A percentile compares a stretch with the other conserved stretches of the same genome.
Evolutionary conservation across 2,797 vertebrate species (phyloP).

Genomic region (Eremophila alpestris): DNA sequence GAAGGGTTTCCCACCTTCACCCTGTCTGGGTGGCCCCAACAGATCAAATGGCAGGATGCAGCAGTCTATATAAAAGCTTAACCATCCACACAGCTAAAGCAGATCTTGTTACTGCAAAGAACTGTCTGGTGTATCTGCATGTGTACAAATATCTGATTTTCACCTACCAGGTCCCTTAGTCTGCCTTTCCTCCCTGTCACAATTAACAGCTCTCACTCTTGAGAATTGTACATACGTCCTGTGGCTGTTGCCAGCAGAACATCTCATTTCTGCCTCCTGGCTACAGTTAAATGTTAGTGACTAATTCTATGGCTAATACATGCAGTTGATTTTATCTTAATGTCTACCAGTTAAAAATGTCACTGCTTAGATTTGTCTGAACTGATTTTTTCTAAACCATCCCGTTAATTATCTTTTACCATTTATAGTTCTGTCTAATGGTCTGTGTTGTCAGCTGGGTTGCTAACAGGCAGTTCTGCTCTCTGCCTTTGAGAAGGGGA

Average conservation of each 20-base stretch:
- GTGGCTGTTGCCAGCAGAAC: constrained; percentile 24
- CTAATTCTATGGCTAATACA: constrained; percentile 52
- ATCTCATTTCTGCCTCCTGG: constrained; percentile 31
- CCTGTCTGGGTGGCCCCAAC: background rate
- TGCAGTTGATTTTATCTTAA: constrained; percentile 47
- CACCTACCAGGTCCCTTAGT: background rate
- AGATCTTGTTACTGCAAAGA: background rate
- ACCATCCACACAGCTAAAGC: background rate
- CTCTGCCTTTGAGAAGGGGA: background rate
- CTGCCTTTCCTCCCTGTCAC: background rate
- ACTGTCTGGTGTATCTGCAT: background rate
- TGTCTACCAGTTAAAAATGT: constrained; percentile 53
- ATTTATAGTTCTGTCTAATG: background rate
- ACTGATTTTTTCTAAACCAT: constrained; percentile 32
- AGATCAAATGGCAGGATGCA: background rate
- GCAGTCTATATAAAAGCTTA: background rate
- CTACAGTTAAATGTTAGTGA: constrained; percentile 61
- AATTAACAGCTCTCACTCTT: constrained; percentile 15
- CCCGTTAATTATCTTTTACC: constrained; percentile 39
- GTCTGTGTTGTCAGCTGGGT: background rate
- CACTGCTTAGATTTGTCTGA: constrained; percentile 39
- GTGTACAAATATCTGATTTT: background rate
- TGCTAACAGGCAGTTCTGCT: background rate
- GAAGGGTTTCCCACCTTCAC: background rate
- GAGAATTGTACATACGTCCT: background rate